phyloP scores from a whole-genome alignment of 2,797 vertebrate species.

The Cuniculus paca region DNA sequence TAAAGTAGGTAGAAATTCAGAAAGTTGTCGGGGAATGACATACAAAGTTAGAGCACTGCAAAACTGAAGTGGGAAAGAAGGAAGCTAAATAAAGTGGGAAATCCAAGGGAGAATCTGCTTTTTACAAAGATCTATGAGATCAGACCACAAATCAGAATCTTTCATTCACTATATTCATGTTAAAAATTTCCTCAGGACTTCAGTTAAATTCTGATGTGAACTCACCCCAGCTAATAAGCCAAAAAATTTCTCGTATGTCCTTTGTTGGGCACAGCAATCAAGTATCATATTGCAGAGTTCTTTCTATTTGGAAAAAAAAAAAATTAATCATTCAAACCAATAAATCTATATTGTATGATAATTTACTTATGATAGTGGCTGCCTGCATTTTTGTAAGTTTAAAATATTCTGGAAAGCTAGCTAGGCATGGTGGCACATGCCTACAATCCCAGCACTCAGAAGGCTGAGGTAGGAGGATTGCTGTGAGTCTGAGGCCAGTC shows the following conservation, averaged over 20 bases:
- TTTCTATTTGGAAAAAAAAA: conserved; percentile 91
- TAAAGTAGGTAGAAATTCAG: conserved; percentile 49
- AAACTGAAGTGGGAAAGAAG: background rate
- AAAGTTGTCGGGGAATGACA: background rate
- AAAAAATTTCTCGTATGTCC: conserved; percentile 99
- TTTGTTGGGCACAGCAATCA: conserved; percentile 99
- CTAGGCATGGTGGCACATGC: background rate
- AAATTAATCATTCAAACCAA: conserved; percentile 70
- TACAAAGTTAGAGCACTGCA: background rate
- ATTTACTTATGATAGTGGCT: conserved; percentile 40
- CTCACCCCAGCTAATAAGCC: conserved; percentile 98
- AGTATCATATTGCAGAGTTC: conserved; percentile 99
- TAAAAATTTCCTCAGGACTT: conserved; percentile 21
- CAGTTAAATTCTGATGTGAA: conserved; percentile 68
- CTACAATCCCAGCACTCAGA: background rate
- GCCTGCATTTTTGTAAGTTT: background rate
- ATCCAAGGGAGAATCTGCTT: background rate
- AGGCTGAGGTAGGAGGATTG: background rate
- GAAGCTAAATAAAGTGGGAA: background rate
- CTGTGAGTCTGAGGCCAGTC: background rate
- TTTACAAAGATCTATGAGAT: background rate
- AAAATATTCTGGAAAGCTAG: conserved; percentile 42
- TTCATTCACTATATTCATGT: conserved; percentile 48
- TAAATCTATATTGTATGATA: background rate
- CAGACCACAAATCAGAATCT: conserved; percentile 20